Evolutionary conservation across 1,140 invertebrate genomes (phyloP), one percentile per base, ranked within the genome.

Genomic region (Brachionus paranguensis): DNA sequence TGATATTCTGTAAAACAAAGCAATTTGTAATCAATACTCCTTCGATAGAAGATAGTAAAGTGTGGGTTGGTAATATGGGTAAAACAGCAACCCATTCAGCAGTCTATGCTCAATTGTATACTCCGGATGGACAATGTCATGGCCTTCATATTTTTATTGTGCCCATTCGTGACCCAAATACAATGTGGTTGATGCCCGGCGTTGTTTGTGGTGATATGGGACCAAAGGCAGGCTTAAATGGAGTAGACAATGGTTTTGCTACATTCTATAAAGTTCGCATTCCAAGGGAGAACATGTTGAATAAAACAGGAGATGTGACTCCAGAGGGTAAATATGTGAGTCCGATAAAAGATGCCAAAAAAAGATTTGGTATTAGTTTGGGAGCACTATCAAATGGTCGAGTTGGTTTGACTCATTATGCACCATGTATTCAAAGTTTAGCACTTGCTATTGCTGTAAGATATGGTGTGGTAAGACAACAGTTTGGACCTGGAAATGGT

Each of bases 21-120:
- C 92, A 93, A 88, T 98, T 97, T 90, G 91, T 97, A 29, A 91
- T 98, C 10, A 92, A 97, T 87, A 95, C 96, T 0, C 95, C 96
- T 0, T 94, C 96, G 89, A 94, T 97, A 90, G 93, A 96, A 89
- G 94, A 95, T 29, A 94, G 95, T 60, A 98, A 98, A 91, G 96
- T 95, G 89, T 98, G 96, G 96, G 95, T 93, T 7, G 88, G 88
- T 7, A 88, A 88, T 85, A 86, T 88, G 93, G 94, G 84, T 93
- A 96, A 91, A 68, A 93, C 92, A 33, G 93, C 94, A 79, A 96
- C 95, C 0, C 93, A 96, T 87, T 94, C 93, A 1, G 88, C 96
- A 72, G 91, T 96, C 5, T 97, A 95, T 90, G 96, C 96, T 3
- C 94, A 97, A 89, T 90, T 98, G 43, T 92, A 93, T 86, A 94